Conservation (phyloP, 2,113 vertebrate genomes). For the Hyperopisus bebe region DNA sequence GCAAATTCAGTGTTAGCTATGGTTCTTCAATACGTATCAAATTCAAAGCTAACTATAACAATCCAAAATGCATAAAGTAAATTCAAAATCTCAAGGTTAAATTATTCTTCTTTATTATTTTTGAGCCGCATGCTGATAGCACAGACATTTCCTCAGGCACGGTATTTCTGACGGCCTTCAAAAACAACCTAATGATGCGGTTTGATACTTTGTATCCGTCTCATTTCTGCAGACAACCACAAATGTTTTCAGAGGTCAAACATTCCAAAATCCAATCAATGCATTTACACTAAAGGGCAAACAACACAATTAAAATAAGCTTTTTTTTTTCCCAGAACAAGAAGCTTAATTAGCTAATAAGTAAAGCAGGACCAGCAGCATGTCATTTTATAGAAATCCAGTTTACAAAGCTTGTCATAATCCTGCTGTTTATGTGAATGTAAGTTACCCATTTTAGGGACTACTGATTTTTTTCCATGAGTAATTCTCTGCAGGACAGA, state of each 20-base stretch:
- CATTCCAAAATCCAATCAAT: neutral
- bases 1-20: neutral
- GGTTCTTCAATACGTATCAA: neutral
- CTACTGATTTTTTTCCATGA: neutral
- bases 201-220: neutral
- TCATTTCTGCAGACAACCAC: neutral
- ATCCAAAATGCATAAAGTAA: neutral
- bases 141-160: neutral
- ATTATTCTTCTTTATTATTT: neutral
- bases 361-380: neutral
- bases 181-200: neutral
- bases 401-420: neutral
- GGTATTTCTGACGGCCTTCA: neutral
- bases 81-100: neutral
- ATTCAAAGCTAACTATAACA: neutral
- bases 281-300: neutral
- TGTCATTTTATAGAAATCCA: neutral
- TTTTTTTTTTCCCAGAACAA: neutral
- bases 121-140: neutral
- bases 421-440: neutral
- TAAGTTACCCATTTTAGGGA: neutral
- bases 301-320: neutral
- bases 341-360: slow-evolving; percentile 1
- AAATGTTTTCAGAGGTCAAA: neutral
- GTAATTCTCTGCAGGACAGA: slow-evolving; percentile 3